Base-by-base conservation (phyloP, 2,113 vertebrate species). In the Alligator sinensis region DNA sequence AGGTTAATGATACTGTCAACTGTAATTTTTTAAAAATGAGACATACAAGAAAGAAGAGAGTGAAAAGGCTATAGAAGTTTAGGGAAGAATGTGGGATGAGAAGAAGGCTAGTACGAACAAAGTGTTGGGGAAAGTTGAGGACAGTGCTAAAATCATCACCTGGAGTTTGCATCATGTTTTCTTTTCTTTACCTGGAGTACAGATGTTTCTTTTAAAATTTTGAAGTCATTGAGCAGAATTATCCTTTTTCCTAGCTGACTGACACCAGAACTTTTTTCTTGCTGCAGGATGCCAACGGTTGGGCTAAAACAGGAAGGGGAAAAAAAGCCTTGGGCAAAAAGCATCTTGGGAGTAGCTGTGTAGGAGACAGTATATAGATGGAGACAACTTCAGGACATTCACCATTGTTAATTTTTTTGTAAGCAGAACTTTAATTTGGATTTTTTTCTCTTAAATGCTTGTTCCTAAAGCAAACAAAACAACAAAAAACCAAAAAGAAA, bases 101-200 rank as follows among this genome's bases (percentile, higher is more conserved):
- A 82, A 66, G 54, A 38, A 75, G 4, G 11, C 1, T 4, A 78
- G 17, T 58, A 38, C 15, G 4, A 0, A 1, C 58, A 19, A 22
- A 76, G 12, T 61, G 17, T 2, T 64, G 22, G 34, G 17, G 59
- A 59, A 82, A 86, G 11, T 30, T 9, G 15, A 54, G 34, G 34
- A 72, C 11, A 11, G 18, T 5, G 5, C 38, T 38, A 38, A 19
- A 13, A 25, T 38, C 34, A 10, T 68, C 38, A 47, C 38, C 38
- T 6, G 38, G 38, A 47, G 38, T 7, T 47, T 47, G 38, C 8
- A 47, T 47, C 38, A 47, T 8, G 38, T 38, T 38, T 38, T 38
- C 22, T 38, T 72, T 38, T 21, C 21, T 38, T 24, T 72, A 38
- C 24, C 18, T 47, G 38, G 5, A 12, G 18, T 21, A 13, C 34